Evolutionary conservation across 1,140 invertebrate genomes (phyloP).

Genomic region (Procambarus clarkii): DNA sequence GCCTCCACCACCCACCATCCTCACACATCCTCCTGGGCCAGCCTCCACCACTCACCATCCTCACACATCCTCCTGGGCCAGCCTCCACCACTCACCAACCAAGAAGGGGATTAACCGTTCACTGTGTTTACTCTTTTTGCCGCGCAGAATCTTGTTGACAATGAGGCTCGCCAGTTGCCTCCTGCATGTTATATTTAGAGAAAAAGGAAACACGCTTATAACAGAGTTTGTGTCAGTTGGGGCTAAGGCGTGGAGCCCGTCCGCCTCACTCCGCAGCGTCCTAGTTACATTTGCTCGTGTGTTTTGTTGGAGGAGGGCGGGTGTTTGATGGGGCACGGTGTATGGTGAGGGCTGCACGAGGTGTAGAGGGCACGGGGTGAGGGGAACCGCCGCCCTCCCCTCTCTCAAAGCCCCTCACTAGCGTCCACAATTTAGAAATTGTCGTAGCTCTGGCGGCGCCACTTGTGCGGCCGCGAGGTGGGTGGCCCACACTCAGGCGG

Average conservation of each 20-base stretch:
- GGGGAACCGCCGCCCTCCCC: neutral
- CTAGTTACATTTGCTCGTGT: neutral
- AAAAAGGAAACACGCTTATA: conserved; percentile 63
- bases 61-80: too few species aligned
- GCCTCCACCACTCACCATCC: too few species aligned
- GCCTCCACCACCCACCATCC: too few species aligned
- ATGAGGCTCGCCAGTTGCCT: conserved; percentile 31
- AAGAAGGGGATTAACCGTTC: neutral
- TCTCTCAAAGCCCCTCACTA: neutral
- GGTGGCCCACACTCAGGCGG: conserved; percentile 66
- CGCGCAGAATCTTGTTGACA: conserved; percentile 30
- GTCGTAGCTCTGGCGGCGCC: conserved; percentile 63
- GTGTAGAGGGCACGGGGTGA: neutral
- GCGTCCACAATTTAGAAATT: conserved; percentile 37
- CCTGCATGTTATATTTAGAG: conserved; percentile 51
- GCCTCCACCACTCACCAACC: too few species aligned
- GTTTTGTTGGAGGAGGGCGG: neutral
- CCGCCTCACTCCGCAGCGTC: neutral
- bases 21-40: too few species aligned
- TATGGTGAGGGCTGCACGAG: neutral
- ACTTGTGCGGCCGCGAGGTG: conserved; percentile 67
- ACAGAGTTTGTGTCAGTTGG: conserved; percentile 59
- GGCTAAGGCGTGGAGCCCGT: conserved; percentile 34
- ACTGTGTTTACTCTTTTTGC: conserved; percentile 17
- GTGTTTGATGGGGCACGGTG: neutral